Conservation (phyloP, 2,113 vertebrate genomes). For the Lanius ludovicianus region DNA sequence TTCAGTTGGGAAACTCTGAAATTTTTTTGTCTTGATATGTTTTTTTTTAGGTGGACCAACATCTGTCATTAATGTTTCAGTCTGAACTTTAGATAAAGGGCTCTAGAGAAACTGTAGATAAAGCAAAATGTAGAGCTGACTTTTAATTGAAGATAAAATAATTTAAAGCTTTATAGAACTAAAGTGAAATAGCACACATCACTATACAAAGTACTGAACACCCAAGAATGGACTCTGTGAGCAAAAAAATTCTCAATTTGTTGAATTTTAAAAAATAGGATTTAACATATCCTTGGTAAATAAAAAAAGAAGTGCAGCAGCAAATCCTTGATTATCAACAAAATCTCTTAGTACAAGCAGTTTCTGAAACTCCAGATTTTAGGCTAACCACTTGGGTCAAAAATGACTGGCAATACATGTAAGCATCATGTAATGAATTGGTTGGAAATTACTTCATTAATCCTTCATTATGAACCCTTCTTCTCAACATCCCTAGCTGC, state of each 20-base stretch:
- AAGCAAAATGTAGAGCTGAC: not conserved
- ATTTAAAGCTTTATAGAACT: not conserved
- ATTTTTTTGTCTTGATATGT: not conserved
- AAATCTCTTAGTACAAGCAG: not conserved
- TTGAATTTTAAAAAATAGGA: not conserved
- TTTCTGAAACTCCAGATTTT: slow-evolving; percentile 3
- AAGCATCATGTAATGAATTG: slow-evolving; percentile 13
- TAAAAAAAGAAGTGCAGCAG: not conserved
- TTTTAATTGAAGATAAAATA: not conserved
- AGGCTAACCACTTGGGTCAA: not conserved
- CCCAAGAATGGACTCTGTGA: not conserved
- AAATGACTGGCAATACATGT: not conserved
- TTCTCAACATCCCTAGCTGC: not conserved
- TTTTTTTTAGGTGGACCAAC: accelerated
- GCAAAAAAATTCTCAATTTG: not conserved
- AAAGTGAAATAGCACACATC: not conserved
- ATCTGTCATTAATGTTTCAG: not conserved
- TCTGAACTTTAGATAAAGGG: not conserved
- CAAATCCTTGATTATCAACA: not conserved
- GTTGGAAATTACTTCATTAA: slow-evolving; percentile 54
- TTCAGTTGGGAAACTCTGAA: not conserved
- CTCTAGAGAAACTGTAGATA: not conserved
- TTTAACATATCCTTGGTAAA: not conserved
- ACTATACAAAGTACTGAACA: not conserved
- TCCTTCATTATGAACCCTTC: slow-evolving; percentile 6